Percentiles rank a stretch among this genome's conserved stretches.
Evolutionary conservation across 2,888 invertebrate genomes (phyloP).

Genomic region (Argyresthia goedartella): DNA sequence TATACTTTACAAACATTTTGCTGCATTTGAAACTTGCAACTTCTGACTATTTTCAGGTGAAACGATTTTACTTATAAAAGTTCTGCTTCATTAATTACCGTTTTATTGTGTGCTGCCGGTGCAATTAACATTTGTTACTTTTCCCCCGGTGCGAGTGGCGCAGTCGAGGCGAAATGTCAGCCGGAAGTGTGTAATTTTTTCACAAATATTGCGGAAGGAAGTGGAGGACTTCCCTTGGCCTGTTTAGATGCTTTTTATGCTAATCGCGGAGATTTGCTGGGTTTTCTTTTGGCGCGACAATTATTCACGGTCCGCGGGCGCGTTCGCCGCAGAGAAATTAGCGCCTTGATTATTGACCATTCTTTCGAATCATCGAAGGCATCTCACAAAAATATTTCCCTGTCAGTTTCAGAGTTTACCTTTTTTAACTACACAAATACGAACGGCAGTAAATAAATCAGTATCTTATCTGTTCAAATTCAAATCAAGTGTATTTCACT

Average conservation of each 20-base stretch:
- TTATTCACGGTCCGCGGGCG: conserved; percentile 50
- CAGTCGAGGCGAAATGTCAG: conserved; percentile 51
- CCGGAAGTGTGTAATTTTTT: conserved; percentile 64
- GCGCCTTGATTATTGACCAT: conserved; percentile 20
- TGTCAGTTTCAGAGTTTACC: too few species aligned
- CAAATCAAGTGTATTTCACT: too few species aligned
- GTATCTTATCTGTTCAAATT: too few species aligned
- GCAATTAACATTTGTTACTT: conserved; percentile 60
- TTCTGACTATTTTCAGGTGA: conserved; percentile 2
- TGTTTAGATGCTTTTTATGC: conserved; percentile 68
- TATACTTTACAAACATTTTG: not conserved
- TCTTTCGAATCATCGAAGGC: not conserved
- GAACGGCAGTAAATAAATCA: too few species aligned
- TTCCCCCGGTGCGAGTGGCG: conserved; percentile 30
- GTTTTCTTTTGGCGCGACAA: conserved; percentile 57
- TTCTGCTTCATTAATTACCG: conserved; percentile 50
- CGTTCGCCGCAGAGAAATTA: conserved; percentile 46
- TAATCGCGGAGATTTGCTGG: conserved; percentile 62
- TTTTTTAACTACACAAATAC: too few species aligned
- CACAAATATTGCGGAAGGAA: conserved; percentile 68
- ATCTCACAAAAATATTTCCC: too few species aligned
- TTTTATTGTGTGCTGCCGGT: conserved; percentile 41
- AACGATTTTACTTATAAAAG: conserved; percentile 27
- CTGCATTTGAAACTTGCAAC: not conserved
- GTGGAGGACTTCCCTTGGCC: conserved; percentile 53